phyloP scores from a whole-genome alignment of 2,888 invertebrate genomes.

The Eretmocerus hayati region DNA sequence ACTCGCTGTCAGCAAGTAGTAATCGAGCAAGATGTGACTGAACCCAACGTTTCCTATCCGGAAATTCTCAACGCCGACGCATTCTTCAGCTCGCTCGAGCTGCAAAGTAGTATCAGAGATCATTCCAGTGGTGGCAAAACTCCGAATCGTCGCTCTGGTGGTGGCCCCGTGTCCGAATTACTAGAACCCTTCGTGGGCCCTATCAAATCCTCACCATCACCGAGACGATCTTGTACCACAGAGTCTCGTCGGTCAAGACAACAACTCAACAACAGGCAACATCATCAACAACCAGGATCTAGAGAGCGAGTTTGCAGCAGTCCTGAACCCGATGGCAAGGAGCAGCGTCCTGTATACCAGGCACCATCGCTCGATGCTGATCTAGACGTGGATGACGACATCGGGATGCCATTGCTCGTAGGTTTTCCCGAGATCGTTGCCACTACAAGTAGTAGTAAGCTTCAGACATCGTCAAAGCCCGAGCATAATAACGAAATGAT shows the following conservation, averaged over 20 bases:
- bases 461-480: too few relatives aligned
- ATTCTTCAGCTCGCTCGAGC: slow-evolving; percentile 76
- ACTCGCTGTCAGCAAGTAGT: slow-evolving; percentile 52
- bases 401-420: slow-evolving; percentile 41
- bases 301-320: neutral
- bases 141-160: slow-evolving; percentile 7
- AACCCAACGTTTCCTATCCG: slow-evolving; percentile 45
- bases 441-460: too few relatives aligned
- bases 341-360: slow-evolving; percentile 32
- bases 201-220: neutral
- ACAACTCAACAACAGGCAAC: neutral
- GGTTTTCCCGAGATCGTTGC: slow-evolving; percentile 44
- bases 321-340: slow-evolving; percentile 27
- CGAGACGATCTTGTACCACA: neutral
- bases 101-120: slow-evolving; percentile 74
- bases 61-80: slow-evolving; percentile 67
- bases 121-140: too few relatives aligned
- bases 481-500: neutral
- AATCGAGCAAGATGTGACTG: slow-evolving; percentile 23
- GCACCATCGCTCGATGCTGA: slow-evolving; percentile 38
- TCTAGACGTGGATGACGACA: slow-evolving; percentile 37
- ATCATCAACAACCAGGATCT: neutral
- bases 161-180: slow-evolving; percentile 24
- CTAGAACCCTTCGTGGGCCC: slow-evolving; percentile 24
- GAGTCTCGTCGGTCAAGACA: neutral